phyloP scores from a whole-genome alignment of 2,797 vertebrate species.

The Centroberyx gerrardi region DNA sequence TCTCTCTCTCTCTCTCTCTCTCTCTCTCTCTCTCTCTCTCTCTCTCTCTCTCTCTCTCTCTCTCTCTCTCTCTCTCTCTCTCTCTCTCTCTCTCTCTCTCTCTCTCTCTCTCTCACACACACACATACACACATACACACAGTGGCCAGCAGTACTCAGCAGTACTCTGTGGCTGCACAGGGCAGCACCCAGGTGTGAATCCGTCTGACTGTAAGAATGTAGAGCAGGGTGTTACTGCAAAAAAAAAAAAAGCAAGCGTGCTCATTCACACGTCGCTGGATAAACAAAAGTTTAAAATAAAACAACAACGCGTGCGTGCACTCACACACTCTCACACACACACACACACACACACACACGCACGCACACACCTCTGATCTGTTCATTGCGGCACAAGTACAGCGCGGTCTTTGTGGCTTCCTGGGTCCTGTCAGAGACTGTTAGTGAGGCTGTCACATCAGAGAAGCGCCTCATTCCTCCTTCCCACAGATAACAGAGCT shows the following conservation, averaged over 20 bases:
- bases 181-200: slow-evolving; percentile 29
- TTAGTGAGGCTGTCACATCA: slow-evolving; percentile 75
- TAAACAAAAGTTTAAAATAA: slow-evolving; percentile 23
- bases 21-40: not conserved
- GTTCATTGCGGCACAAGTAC: slow-evolving; percentile 51
- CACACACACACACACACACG: slow-evolving; percentile 15
- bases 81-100: not conserved
- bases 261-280: slow-evolving; percentile 31
- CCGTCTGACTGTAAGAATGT: slow-evolving; percentile 18
- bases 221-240: not conserved
- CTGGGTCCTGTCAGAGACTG: slow-evolving; percentile 71
- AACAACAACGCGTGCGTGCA: not conserved
- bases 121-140: no score
- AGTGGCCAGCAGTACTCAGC: not conserved
- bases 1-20: no score
- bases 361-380: slow-evolving; percentile 43
- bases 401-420: slow-evolving; percentile 69
- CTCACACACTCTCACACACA: slow-evolving; percentile 2
- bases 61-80: not conserved
- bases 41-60: not conserved
- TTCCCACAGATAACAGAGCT: slow-evolving; percentile 68
- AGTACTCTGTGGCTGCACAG: not conserved
- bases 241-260: not conserved
- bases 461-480: slow-evolving; percentile 51
- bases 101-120: no score